A percentile compares a stretch with the other conserved stretches of the same genome.
Conservation (phyloP, 1,140 invertebrate genomes). For the Zaprionus vittiger region DNA sequence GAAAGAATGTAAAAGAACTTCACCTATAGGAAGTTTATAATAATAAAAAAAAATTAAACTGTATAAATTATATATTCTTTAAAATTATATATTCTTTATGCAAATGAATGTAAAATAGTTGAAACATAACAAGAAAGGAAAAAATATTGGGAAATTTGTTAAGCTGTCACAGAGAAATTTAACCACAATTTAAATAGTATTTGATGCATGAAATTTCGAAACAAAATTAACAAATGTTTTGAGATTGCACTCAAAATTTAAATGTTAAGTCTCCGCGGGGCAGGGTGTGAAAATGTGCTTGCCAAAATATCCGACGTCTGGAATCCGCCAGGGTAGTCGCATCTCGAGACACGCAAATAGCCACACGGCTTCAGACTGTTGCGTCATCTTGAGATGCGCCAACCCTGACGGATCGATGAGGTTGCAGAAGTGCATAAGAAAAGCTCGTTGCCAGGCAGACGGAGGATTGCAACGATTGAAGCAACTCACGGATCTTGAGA, state of each 20-base stretch:
- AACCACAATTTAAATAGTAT: not conserved
- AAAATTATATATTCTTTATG: too few species aligned
- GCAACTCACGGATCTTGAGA: not conserved
- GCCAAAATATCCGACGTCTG: not conserved
- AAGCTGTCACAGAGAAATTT: not conserved
- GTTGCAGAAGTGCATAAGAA: not conserved
- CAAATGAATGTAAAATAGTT: not conserved
- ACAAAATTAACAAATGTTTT: too few species aligned
- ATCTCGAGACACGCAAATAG: not conserved
- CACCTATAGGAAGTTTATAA: too few species aligned
- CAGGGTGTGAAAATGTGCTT: not conserved
- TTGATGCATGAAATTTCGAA: too few species aligned
- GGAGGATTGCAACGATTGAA: too few species aligned
- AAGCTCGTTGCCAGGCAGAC: not conserved
- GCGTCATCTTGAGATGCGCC: not conserved
- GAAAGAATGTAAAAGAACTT: too few species aligned
- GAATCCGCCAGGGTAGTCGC: not conserved
- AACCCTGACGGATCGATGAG: not conserved
- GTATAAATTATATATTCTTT: too few species aligned
- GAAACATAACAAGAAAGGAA: not conserved
- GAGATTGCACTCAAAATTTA: too few species aligned
- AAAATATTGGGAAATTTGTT: not conserved
- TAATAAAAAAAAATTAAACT: too few species aligned
- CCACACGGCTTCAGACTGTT: not conserved
- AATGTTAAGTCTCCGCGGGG: too few species aligned